Percentiles rank a stretch among this genome's conserved stretches.
Conservation (phyloP, 1,140 invertebrate species). For the Brachionus manjavacas region DNA sequence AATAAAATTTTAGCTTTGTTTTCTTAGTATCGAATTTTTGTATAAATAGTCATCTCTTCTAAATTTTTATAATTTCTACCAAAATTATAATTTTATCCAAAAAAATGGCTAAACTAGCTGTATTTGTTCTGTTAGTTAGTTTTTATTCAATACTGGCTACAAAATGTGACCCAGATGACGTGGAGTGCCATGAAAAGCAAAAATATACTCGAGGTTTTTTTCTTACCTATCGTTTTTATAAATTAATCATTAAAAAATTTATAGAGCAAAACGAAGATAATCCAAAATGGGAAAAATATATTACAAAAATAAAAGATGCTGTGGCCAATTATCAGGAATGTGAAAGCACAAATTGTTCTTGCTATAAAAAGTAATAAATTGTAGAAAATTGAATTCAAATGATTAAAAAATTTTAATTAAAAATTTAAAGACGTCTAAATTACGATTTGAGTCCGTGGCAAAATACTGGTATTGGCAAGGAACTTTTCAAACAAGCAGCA, state of each 20-base stretch:
- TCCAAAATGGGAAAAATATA: conserved; percentile 48
- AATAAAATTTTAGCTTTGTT: neutral
- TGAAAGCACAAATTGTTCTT: conserved; percentile 20
- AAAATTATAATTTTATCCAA: neutral
- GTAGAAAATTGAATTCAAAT: neutral
- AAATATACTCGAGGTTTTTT: conserved; percentile 8
- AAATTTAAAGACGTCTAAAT: neutral
- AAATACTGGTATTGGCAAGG: neutral
- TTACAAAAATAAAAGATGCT: conserved; percentile 47
- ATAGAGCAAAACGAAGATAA: neutral
- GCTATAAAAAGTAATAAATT: conserved; percentile 13
- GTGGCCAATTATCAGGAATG: conserved; percentile 46
- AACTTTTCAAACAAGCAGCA: neutral
- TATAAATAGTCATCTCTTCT: neutral
- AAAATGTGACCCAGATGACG: neutral
- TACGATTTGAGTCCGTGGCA: conserved; percentile 1
- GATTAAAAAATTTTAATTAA: neutral
- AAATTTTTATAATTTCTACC: neutral
- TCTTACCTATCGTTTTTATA: neutral
- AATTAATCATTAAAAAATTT: neutral
- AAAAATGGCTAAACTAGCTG: neutral
- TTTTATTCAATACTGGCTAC: neutral
- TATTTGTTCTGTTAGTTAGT: neutral
- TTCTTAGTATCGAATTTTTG: neutral
- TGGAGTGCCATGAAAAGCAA: conserved; percentile 13